Evolutionary conservation across 2,113 vertebrate species (phyloP), one percentile per base, ranked within the genome.

Genomic region (Oxygymnocypris stewartii): DNA sequence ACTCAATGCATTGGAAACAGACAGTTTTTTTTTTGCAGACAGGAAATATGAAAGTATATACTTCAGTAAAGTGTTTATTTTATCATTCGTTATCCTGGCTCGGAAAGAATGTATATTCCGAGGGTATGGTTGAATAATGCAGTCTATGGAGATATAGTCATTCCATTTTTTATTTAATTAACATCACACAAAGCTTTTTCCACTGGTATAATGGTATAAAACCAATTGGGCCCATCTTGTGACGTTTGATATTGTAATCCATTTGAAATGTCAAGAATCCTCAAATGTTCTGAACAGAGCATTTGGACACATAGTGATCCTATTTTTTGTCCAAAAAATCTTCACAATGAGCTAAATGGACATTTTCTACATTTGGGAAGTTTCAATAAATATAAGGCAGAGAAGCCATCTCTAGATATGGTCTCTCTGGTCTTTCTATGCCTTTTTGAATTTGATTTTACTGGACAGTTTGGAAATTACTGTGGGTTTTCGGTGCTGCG

Each of bases 401-500:
- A 4, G 35, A 59, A 61, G 40, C 47, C 25, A 14, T 79, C 49
- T 79, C 78, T 71, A 74, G 82, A 84, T 42, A 20, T 57, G 67
- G n/a, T 84, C 82, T 73, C 82, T 84, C 28, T 40, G 47, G 65
- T 13, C 35, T 59, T n/a, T 73, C 31, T 84, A 31, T 10, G 49
- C n/a, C 67, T 84, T 84, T 84, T 74, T 84, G 82, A 84, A 69
- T 84, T 84, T 59, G 49, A 84, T 84, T 74, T 84, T 84, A 74
- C 67, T 57, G 82, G 73, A 79, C 85, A 86, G 80, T 86, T 57
- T 44, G 44, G 73, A 82, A 63, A 88, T 67, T 78, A 86, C 80
- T 69, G 47, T 84, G 49, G 69, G 67, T 74, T 84, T 84, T 74
- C 82, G 42, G 3, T 84, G 82, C 35, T 84, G 51, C 67, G 59